Conservation (phyloP, 2,797 vertebrate genomes). For the Leuciscus waleckii region DNA sequence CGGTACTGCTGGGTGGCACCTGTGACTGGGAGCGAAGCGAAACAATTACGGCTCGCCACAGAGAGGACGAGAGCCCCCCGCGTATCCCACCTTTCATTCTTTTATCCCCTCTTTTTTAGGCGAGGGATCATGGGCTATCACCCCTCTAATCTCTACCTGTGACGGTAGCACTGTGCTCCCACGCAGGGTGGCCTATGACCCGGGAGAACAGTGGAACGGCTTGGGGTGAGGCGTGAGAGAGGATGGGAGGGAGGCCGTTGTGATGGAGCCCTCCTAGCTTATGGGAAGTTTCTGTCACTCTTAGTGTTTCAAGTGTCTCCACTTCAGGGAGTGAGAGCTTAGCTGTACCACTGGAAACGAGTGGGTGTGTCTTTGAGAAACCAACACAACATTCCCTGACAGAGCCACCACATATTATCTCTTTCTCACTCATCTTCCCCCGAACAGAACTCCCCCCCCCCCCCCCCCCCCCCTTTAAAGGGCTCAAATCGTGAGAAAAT, state of each 20-base stretch:
- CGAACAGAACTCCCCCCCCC: not conserved
- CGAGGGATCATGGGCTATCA: constrained; percentile 47
- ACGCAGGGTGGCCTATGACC: constrained; percentile 53
- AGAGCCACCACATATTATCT: constrained; percentile 53
- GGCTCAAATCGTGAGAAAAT: not conserved
- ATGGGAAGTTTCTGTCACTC: constrained; percentile 85
- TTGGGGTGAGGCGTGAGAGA: constrained; percentile 64
- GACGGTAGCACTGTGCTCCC: constrained; percentile 51
- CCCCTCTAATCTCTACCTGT: constrained; percentile 60
- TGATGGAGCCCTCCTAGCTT: constrained; percentile 70
- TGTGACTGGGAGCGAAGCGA: constrained; percentile 72
- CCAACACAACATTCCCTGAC: constrained; percentile 70
- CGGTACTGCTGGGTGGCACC: constrained; percentile 80
- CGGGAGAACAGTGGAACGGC: constrained; percentile 49
- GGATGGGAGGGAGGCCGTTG: constrained; percentile 58
- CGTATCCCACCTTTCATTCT: constrained; percentile 59
- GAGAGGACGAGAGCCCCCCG: constrained; percentile 64
- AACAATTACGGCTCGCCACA: constrained; percentile 62
- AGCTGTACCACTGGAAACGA: constrained; percentile 65
- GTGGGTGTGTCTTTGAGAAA: constrained; percentile 75
- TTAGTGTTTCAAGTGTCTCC: constrained; percentile 82
- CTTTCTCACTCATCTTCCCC: constrained; percentile 51
- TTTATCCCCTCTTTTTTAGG: constrained; percentile 48
- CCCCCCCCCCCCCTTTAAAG: not conserved
- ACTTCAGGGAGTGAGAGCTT: constrained; percentile 82